Percentiles rank a stretch among this genome's conserved stretches.
Conservation (phyloP, 2,113 vertebrate genomes). For the Indri indri region DNA sequence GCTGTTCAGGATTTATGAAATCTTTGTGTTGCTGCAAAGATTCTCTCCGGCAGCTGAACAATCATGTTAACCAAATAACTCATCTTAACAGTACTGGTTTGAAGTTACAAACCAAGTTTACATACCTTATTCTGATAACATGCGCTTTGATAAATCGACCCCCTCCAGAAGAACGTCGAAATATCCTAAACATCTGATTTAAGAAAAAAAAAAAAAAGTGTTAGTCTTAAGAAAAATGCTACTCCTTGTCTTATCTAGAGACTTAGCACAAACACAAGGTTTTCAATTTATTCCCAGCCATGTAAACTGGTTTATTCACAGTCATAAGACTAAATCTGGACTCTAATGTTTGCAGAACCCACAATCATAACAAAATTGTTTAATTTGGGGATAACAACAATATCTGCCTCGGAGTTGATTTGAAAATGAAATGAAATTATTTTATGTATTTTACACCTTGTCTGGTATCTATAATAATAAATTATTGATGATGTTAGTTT, state of each 20-base stretch:
- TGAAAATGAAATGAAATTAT: not conserved
- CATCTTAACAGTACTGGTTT: not conserved
- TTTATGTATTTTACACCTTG: not conserved
- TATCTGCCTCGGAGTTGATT: not conserved
- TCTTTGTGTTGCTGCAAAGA: not conserved
- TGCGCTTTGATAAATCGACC: constrained; percentile 68
- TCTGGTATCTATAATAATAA: not conserved
- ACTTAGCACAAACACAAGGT: not conserved
- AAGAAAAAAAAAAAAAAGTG: not conserved
- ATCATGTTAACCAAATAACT: not conserved
- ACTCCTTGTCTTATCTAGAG: not conserved
- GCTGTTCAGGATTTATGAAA: not conserved
- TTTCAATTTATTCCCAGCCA: not conserved
- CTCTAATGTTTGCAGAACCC: not conserved
- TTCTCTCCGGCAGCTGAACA: not conserved
- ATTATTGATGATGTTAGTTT: not conserved
- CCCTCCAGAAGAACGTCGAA: constrained; percentile 52
- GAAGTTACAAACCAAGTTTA: not conserved
- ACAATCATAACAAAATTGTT: not conserved
- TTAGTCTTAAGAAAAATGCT: constrained; percentile 41
- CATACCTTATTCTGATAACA: constrained; percentile 75
- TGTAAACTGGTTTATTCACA: not conserved
- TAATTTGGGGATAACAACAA: not conserved
- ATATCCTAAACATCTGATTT: constrained; percentile 72
- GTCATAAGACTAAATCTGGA: not conserved